Evolutionary conservation across 2,797 vertebrate species (phyloP).

Genomic region (Sciaenops ocellatus): DNA sequence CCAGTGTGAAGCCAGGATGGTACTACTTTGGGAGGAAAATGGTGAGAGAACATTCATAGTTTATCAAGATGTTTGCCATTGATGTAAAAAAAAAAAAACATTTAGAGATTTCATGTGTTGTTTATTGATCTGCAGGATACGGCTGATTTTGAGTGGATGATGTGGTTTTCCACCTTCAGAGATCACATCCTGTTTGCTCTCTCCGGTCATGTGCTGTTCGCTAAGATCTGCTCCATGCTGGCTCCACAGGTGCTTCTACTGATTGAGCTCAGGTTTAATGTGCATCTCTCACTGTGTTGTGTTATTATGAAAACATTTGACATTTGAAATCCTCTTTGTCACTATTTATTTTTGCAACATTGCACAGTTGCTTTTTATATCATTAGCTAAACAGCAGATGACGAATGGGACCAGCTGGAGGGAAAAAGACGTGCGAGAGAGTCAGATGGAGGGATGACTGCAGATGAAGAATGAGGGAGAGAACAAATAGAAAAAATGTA

Average conservation of each 20-base stretch:
- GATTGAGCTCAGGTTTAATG: constrained; percentile 13
- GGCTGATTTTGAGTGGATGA: constrained; percentile 96
- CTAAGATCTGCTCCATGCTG: constrained; percentile 94
- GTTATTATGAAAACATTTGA: constrained; percentile 26
- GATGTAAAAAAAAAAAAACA: not conserved
- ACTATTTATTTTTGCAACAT: constrained; percentile 44
- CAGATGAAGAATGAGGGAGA: constrained; percentile 16
- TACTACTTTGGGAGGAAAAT: constrained; percentile 96
- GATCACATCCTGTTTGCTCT: constrained; percentile 94
- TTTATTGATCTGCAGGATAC: constrained; percentile 84
- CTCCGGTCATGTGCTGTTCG: constrained; percentile 94
- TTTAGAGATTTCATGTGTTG: not conserved
- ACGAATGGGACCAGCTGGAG: constrained; percentile 51
- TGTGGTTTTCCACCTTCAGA: constrained; percentile 97
- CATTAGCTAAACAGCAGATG: constrained; percentile 38
- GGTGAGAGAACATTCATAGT: constrained; percentile 82
- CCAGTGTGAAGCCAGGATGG: constrained; percentile 92
- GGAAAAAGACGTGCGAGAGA: not conserved
- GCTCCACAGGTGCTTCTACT: constrained; percentile 89
- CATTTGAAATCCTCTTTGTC: constrained; percentile 45
- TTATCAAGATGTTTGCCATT: not conserved
- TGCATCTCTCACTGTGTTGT: not conserved
- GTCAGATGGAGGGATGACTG: constrained; percentile 17
- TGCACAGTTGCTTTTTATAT: constrained; percentile 51
- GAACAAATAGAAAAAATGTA: constrained; percentile 30